Evolutionary conservation across 2,113 vertebrate genomes (phyloP), one percentile per base, ranked within the genome.

Genomic region (Cavia porcellus): DNA sequence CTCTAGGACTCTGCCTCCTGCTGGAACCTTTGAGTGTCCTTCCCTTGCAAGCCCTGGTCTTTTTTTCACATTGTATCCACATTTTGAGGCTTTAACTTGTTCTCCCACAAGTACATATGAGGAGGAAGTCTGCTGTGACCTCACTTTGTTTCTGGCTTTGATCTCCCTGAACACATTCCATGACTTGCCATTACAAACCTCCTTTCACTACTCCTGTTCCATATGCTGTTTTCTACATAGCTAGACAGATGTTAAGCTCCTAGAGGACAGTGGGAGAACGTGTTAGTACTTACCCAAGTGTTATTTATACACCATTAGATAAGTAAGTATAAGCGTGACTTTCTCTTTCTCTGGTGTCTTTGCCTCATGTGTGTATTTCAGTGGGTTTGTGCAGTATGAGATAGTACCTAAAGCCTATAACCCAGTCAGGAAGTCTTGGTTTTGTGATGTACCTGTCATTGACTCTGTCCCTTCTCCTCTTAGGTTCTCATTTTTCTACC

Each of bases 401-500:
- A 28, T 47, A 86, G 62, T 32, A 38, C 85, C 68, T 47, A 55
- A 89, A n/a, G n/a, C 52, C 24, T 47, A 81, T 1, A 5, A 70
- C 20, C 28, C 15, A 70, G 28, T 61, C 35, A 52, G 70, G 47
- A 83, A 20, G 30, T 80, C 42, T 94, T 93, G 57, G 14, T 75
- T 94, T 88, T 42, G 77, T 81, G 55, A 62, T 13, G 6, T 1
- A 57, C 45, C 47, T 68, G 0, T 72, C 15, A 9, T 79, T 87
- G 45, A 77, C 5, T 45, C 57, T 91, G n/a, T 64, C 47, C 9
- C 7, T 93, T 88, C 38, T 95, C 30, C n/a, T 95, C 32, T 82
- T 61, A 62, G 81, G n/a, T 25, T 95, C 28, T 97, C 4, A 12
- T 64, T 97, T 96, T 61, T 25, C 66, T 1, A 77, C 72, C 59